Conservation (phyloP, 2,797 vertebrate species). For the Epinephelus awoara region DNA sequence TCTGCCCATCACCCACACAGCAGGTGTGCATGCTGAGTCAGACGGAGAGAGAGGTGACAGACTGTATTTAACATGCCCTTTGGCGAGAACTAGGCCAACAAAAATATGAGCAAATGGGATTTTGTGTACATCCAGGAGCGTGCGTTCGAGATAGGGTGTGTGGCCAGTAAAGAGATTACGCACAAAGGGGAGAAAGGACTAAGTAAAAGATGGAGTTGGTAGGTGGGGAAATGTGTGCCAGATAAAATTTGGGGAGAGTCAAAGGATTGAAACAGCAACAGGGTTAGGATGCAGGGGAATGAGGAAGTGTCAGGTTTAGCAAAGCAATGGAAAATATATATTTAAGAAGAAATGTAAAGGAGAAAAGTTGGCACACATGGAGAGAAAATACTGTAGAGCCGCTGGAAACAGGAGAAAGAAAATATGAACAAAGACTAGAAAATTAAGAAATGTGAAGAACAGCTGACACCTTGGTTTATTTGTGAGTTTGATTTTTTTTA, state of each 20-base stretch:
- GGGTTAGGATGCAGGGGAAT: neutral
- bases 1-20: slow-evolving; percentile 67
- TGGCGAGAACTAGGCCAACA: slow-evolving; percentile 43
- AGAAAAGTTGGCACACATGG: too few relatives aligned
- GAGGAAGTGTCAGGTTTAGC: too few relatives aligned
- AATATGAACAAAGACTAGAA: neutral
- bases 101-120: slow-evolving; percentile 40
- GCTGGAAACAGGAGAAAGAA: neutral
- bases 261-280: neutral
- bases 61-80: slow-evolving; percentile 50
- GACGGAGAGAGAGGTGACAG: slow-evolving; percentile 39
- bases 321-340: too few relatives aligned
- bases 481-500: neutral
- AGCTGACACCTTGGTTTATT: neutral
- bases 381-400: neutral
- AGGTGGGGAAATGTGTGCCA: slow-evolving; percentile 10
- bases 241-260: neutral
- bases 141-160: neutral
- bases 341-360: too few relatives aligned
- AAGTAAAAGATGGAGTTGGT: neutral
- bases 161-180: slow-evolving; percentile 10
- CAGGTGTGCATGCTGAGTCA: slow-evolving; percentile 76
- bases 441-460: neutral
- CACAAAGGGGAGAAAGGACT: neutral
- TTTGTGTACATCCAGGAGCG: neutral